These are phyloP conservation scores for Pseudorhiza aurosa DNA, from an alignment of 30 jellyfish, hydroid and myxozoan species.

Conservation along the genomic window DNA sequence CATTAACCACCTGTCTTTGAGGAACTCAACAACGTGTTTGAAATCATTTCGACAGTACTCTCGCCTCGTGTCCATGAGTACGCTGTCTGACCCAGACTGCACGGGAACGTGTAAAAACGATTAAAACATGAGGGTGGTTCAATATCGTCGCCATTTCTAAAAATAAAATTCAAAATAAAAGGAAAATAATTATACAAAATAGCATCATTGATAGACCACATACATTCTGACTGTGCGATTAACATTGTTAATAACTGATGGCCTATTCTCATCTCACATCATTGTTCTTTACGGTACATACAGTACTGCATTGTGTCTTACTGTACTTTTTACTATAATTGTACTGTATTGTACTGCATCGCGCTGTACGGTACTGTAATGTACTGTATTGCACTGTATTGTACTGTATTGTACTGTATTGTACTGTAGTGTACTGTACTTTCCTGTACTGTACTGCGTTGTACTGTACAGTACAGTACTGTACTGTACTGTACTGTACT, in stretches of 20 bases:
- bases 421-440: no score
- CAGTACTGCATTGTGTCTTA: no score
- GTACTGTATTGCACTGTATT: no score
- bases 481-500: not conserved
- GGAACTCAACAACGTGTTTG: slow-evolving; percentile 73
- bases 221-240: not conserved
- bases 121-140: slow-evolving; percentile 92
- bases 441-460: not conserved
- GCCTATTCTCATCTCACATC: no score
- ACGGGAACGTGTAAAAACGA: slow-evolving; percentile 95
- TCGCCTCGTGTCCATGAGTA: slow-evolving; percentile 88
- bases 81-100: slow-evolving; percentile 95
- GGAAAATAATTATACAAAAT: no score
- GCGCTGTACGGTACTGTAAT: not conserved
- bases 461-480: not conserved
- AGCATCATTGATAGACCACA: not conserved
- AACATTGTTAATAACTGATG: no score
- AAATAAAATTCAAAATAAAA: not conserved
- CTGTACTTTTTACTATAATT: no score
- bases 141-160: slow-evolving; percentile 93
- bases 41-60: slow-evolving; percentile 85
- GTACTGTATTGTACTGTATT: no score
- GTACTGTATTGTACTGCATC: no score
- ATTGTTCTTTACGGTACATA: no score
- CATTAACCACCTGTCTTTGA: slow-evolving; percentile 50